Evolutionary conservation across 2,888 invertebrate genomes (phyloP).

Genomic region (Mesorhabditis belari): DNA sequence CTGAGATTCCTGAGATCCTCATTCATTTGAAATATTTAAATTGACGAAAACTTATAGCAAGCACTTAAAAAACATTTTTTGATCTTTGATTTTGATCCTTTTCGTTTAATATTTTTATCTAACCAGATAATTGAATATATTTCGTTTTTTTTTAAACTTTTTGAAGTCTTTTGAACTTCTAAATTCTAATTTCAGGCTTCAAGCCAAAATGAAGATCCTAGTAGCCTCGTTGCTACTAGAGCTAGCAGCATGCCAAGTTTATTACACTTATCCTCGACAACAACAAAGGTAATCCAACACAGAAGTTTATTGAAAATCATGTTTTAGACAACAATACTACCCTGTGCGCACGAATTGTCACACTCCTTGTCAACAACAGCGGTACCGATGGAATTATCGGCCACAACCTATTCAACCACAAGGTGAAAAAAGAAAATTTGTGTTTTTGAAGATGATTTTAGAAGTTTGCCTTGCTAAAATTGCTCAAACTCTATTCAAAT

Average conservation of each 20-base stretch:
- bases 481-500: no score
- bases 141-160: not conserved
- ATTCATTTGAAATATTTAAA: no score
- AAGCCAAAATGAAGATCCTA: not conserved
- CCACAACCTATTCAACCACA: constrained; percentile 14
- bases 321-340: constrained; percentile 30
- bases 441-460: no score
- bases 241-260: not conserved
- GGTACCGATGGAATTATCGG: constrained; percentile 43
- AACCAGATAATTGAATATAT: not conserved
- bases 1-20: no score
- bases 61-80: no score
- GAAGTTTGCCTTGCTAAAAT: no score
- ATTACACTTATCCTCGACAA: not conserved
- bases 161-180: not conserved
- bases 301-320: not conserved
- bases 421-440: no score
- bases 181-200: not conserved
- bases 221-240: not conserved
- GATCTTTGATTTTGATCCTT: no score
- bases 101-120: no score
- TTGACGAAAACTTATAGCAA: no score
- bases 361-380: constrained; percentile 35
- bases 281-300: not conserved
- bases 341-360: constrained; percentile 48